phyloP scores from a whole-genome alignment of 2,888 invertebrate species.

The Cephus sareptanus region DNA sequence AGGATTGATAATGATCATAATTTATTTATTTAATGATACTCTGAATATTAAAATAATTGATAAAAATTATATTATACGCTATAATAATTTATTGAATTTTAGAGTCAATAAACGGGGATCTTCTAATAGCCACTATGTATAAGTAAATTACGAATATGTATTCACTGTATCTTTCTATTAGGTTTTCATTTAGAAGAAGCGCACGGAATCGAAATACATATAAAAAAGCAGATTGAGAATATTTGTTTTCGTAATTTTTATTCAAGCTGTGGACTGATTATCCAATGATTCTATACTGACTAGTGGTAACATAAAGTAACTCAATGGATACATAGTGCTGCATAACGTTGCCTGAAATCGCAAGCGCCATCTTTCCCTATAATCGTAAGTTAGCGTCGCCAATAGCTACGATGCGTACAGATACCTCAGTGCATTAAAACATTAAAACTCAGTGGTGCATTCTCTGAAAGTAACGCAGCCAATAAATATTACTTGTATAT shows the following conservation, averaged over 20 bases:
- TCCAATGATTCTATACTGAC: neutral
- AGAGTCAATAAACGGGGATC: neutral
- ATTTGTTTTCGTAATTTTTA: neutral
- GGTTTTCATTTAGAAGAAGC: no score
- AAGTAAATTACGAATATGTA: no score
- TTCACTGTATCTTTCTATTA: no score
- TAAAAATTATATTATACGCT: neutral
- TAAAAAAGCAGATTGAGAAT: no score
- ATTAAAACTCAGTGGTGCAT: neutral
- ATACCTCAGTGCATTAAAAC: neutral
- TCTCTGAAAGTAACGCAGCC: neutral
- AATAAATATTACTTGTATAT: neutral
- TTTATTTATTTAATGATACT: neutral
- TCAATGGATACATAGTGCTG: neutral
- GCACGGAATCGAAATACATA: no score
- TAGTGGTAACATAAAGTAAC: neutral
- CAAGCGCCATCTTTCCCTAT: neutral
- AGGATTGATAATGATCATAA: neutral
- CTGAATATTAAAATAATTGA: neutral
- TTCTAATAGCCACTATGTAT: neutral
- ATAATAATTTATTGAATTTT: neutral
- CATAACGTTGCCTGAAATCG: neutral
- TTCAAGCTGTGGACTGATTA: neutral
- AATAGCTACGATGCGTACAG: neutral
- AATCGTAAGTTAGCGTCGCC: neutral